Percentiles rank a stretch among this genome's conserved stretches.
Evolutionary conservation across 2,888 invertebrate species (phyloP).

Genomic region (Andrena marginata): DNA sequence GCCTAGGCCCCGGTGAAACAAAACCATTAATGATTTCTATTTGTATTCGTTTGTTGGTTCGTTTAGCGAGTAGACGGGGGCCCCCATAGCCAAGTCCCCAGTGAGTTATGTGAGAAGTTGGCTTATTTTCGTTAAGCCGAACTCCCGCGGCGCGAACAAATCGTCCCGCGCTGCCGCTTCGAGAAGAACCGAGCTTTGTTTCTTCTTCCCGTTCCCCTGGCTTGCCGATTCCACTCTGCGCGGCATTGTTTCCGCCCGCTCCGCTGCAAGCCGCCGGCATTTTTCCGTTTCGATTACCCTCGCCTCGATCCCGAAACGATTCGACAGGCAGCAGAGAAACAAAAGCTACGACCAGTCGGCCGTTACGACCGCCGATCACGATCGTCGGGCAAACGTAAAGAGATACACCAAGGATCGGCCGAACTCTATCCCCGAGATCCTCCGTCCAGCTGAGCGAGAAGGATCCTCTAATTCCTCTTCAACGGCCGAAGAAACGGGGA

Average conservation of each 20-base stretch:
- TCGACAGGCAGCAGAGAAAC: slow-evolving; percentile 2
- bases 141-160: slow-evolving; percentile 84
- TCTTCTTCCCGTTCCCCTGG: slow-evolving; percentile 67
- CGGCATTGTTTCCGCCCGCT: background rate
- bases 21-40: slow-evolving; percentile 84
- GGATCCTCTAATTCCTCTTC: no score
- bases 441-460: no score
- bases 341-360: background rate
- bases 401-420: background rate
- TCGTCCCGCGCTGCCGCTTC: slow-evolving; percentile 81
- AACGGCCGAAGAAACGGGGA: no score
- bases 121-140: slow-evolving; percentile 82
- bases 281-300: slow-evolving; percentile 36
- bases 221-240: slow-evolving; percentile 57
- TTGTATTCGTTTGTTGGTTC: slow-evolving; percentile 80
- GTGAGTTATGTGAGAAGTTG: slow-evolving; percentile 84
- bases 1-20: slow-evolving; percentile 77
- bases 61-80: slow-evolving; percentile 62
- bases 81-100: slow-evolving; percentile 67
- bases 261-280: background rate
- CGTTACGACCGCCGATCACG: slow-evolving; percentile 4
- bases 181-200: slow-evolving; percentile 67
- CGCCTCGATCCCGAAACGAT: background rate
- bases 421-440: no score
- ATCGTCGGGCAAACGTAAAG: background rate